Base-by-base conservation (phyloP, 1,140 invertebrate species). In the Branchinecta lindahli region DNA sequence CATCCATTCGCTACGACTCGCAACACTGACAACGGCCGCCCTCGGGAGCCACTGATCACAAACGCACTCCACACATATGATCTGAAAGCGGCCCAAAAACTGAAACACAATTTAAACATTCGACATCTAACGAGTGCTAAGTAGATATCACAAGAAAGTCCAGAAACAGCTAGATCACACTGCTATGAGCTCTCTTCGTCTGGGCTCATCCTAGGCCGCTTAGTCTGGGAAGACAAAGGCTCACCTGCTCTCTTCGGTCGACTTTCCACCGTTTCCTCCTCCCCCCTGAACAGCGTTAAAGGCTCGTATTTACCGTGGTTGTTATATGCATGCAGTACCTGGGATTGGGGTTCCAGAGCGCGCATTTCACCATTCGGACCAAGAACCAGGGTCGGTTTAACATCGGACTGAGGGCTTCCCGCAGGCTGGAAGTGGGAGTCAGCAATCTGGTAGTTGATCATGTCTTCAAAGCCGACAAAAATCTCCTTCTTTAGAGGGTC, bases 391-490 rank as follows among this genome's bases (percentile, higher is more conserved):
- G 52, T 61, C 12, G 52, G 52, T 20, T 61, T 61, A 12, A 61
- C 18, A 15, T 61, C 52, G 6, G 52, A 20, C 18, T 61, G 52
- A 6, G 52, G 52, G 18, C 52, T 61, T 33, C 33, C 33, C 52
- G 18, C 52, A 1, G 52, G 2, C 52, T 61, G 52, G 18, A 61
- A 61, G 18, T 20, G 52, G 18, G 52, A 61, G 12, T 61, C 52
- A 61, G 52, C 52, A 20, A 61, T 12, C 52, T 61, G 52, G 6
- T 61, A 61, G 18, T 61, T 61, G 52, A 61, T 61, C 52, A 61
- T 61, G 52, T 61, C 52, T 6, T 61, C 52, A 61, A 61, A 61
- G 18, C 52, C 52, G 18, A 61, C 52, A 6, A 61, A 61, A 12
- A 61, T 20, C 18, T 61, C 52, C 12, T 61, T 61, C 18, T 61